phyloP scores from a whole-genome alignment of 2,113 vertebrate species.

The Bubalus kerabau region DNA sequence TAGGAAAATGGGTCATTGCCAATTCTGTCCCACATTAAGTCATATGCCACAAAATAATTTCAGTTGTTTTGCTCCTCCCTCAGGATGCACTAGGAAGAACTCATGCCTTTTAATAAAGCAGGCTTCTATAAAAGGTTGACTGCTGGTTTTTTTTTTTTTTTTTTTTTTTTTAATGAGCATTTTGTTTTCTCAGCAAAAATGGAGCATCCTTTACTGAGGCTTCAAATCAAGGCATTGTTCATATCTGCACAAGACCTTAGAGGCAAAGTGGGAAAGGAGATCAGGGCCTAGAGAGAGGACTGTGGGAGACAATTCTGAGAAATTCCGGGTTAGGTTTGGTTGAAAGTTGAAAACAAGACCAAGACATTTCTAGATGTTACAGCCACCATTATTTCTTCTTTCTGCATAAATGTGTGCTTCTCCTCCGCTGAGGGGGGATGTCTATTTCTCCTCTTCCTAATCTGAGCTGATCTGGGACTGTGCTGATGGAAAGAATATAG shows the following conservation, averaged over 20 bases:
- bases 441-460: neutral
- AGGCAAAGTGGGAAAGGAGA: neutral
- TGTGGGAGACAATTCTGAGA: neutral
- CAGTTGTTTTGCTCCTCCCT: neutral
- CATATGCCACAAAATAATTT: neutral
- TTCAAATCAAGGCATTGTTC: neutral
- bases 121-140: neutral
- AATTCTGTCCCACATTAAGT: neutral
- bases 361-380: neutral
- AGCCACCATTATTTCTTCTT: neutral
- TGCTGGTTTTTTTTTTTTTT: neutral
- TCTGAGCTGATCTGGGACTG: neutral
- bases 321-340: neutral
- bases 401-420: neutral
- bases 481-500: neutral
- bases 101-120: neutral
- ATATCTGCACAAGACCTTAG: too few relatives aligned
- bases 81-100: neutral
- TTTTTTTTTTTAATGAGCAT: neutral
- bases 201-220: neutral
- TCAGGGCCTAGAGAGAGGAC: neutral
- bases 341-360: neutral
- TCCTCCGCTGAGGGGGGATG: neutral
- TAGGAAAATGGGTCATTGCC: neutral
- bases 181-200: slow-evolving; percentile 4